Percentiles rank a stretch among this genome's conserved stretches.
phyloP scores from a whole-genome alignment of 2,888 invertebrate species.

The Sturmia bella region DNA sequence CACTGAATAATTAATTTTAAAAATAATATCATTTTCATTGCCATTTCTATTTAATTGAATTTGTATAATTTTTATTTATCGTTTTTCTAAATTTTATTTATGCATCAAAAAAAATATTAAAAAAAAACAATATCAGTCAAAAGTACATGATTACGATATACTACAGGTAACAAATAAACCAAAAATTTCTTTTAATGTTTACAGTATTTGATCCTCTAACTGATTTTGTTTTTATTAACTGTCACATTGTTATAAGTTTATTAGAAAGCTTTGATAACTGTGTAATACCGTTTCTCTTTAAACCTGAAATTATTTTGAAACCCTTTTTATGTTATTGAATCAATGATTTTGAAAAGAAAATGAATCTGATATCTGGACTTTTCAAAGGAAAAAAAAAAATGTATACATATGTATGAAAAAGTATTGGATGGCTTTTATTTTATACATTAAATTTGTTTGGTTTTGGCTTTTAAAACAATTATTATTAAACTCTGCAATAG shows the following conservation, averaged over 20 bases:
- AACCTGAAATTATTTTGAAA: not conserved
- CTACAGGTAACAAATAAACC: constrained; percentile 79
- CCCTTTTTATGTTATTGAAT: not conserved
- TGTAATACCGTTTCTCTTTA: not conserved
- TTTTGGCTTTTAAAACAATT: too few species aligned
- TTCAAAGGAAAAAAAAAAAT: too few species aligned
- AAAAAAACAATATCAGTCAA: constrained; percentile 76
- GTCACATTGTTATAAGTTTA: constrained; percentile 14
- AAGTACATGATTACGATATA: constrained; percentile 82
- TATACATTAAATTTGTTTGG: too few species aligned
- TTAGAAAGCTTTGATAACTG: constrained; percentile 4
- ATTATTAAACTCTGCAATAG: too few species aligned
- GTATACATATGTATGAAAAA: too few species aligned
- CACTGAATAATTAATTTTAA: constrained; percentile 15
- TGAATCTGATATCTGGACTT: not conserved
- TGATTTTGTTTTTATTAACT: constrained; percentile 29
- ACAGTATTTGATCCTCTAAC: constrained; percentile 30
- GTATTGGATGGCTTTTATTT: too few species aligned
- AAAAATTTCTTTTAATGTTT: constrained; percentile 49
- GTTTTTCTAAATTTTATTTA: constrained; percentile 68
- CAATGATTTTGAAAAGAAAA: not conserved
- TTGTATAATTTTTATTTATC: constrained; percentile 63
- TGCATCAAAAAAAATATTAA: constrained; percentile 59
- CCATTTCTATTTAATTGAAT: constrained; percentile 57
- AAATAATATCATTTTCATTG: constrained; percentile 53